Percentiles rank a stretch among this genome's conserved stretches.
These are phyloP conservation scores for Equus przewalskii DNA, from an alignment of 2,113 vertebrate species.

Conservation along the genomic window DNA sequence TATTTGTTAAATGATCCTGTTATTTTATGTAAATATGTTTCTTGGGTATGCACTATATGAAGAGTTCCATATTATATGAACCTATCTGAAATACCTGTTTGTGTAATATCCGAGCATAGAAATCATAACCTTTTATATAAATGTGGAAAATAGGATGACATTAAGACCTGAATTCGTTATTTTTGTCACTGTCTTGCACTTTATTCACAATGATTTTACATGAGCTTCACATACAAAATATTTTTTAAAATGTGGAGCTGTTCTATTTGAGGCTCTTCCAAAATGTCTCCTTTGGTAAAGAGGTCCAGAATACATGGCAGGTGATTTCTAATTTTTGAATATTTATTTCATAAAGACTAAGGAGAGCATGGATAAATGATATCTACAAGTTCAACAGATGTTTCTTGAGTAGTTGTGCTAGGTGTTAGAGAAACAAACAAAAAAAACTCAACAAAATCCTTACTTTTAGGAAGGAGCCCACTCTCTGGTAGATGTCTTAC, in stretches of 20 bases:
- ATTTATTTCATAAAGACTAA: conserved; percentile 31
- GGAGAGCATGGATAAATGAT: neutral
- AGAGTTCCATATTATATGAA: neutral
- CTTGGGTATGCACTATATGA: neutral
- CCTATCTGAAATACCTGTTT: neutral
- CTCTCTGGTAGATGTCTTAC: neutral
- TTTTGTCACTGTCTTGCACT: neutral
- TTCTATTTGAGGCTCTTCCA: neutral
- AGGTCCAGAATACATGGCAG: conserved; percentile 10
- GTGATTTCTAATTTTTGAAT: conserved; percentile 12
- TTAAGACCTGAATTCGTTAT: neutral
- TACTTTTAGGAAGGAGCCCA: neutral
- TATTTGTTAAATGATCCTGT: conserved; percentile 13
- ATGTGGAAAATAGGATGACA: conserved; percentile 13
- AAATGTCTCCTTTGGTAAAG: conserved; percentile 30
- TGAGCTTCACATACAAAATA: neutral
- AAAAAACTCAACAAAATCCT: neutral
- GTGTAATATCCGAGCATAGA: conserved; percentile 19
- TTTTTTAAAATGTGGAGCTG: neutral
- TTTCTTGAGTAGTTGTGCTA: neutral
- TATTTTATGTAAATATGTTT: conserved; percentile 31
- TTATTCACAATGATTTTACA: neutral
- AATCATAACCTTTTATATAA: neutral
- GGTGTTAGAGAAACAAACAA: conserved; percentile 33
- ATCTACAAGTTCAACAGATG: neutral